Evolutionary conservation across 2,113 vertebrate genomes (phyloP).

Genomic region (Passer montanus): DNA sequence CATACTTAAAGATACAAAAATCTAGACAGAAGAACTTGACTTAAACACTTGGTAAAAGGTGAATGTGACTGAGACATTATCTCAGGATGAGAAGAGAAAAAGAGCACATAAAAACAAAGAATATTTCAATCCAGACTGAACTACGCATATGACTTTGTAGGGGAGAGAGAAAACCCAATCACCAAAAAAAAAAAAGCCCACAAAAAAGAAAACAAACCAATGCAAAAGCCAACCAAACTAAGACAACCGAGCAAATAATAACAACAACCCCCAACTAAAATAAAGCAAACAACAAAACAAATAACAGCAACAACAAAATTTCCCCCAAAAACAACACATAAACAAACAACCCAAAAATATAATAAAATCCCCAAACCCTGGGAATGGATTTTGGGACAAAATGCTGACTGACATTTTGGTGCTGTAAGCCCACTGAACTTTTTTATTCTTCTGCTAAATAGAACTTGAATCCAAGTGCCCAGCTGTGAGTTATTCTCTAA

Average conservation of each 20-base stretch:
- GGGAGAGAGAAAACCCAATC: background rate
- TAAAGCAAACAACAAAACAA: background rate
- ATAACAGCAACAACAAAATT: background rate
- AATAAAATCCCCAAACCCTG: fast-evolving
- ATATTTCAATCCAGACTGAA: background rate
- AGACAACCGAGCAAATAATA: background rate
- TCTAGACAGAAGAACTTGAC: background rate
- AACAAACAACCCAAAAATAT: background rate
- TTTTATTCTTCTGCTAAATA: background rate
- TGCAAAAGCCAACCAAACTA: background rate
- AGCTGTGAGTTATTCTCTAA: background rate
- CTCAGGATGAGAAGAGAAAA: background rate
- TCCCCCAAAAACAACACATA: background rate
- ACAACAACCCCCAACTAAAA: background rate
- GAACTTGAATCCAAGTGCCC: background rate
- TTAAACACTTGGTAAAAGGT: background rate
- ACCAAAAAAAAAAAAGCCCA: background rate
- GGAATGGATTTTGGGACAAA: background rate
- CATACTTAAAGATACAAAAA: background rate
- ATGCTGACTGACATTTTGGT: background rate
- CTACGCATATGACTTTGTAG: background rate
- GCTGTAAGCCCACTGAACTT: background rate
- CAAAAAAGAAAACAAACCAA: background rate
- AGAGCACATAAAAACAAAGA: background rate
- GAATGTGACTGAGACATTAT: background rate